Conservation (phyloP, 2,113 vertebrate species). For the Rhadina sibilatrix region DNA sequence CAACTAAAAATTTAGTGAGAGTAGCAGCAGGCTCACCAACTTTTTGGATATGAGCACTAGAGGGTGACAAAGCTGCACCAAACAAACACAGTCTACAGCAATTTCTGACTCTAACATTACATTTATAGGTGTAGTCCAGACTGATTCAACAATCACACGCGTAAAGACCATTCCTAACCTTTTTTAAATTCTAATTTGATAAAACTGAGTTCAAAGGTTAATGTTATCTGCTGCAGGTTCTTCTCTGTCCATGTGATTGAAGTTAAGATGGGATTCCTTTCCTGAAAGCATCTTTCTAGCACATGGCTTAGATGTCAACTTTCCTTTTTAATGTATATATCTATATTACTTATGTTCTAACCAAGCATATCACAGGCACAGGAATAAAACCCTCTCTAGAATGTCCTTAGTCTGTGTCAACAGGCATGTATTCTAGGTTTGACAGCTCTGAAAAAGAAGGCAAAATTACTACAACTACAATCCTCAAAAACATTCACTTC, state of each 20-base stretch:
- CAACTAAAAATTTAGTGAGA: neutral
- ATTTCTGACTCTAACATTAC: neutral
- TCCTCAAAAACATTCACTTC: neutral
- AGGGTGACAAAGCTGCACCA: constrained; percentile 8
- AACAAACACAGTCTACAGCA: neutral
- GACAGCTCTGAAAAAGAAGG: neutral
- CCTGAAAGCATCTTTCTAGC: neutral
- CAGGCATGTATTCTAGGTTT: neutral
- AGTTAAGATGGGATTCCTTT: neutral
- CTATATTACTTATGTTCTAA: neutral
- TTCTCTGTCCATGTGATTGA: accelerated
- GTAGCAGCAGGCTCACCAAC: neutral
- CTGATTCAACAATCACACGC: neutral
- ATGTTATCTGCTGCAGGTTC: neutral
- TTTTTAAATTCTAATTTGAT: neutral
- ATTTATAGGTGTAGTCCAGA: neutral
- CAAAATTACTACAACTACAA: neutral
- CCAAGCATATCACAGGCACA: neutral
- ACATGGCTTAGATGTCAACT: neutral
- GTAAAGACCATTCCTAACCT: neutral
- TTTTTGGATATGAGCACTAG: neutral
- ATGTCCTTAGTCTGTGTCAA: neutral
- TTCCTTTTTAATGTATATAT: neutral
- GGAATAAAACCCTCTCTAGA: neutral
- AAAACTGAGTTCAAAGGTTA: neutral